Conservation (phyloP, 2,797 vertebrate species). For the Fringilla coelebs region DNA sequence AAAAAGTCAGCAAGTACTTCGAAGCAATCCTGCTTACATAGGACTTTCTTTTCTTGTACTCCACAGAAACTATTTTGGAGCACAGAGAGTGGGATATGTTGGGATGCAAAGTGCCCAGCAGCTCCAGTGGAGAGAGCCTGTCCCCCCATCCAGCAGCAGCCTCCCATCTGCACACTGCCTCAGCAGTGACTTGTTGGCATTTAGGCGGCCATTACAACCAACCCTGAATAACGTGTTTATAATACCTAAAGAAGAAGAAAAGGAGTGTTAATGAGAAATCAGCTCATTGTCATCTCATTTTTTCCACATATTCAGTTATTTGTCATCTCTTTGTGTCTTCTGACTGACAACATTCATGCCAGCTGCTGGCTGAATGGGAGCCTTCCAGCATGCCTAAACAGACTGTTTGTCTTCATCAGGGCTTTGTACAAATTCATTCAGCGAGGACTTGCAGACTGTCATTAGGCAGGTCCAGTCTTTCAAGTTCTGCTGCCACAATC, state of each 20-base stretch:
- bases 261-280: constrained; percentile 64
- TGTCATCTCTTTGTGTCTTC: constrained; percentile 56
- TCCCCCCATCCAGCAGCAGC: background rate
- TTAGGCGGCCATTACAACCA: background rate
- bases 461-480: constrained; percentile 16
- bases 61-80: background rate
- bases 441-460: background rate
- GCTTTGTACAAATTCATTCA: constrained; percentile 59
- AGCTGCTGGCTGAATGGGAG: constrained; percentile 68
- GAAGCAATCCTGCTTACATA: accelerated
- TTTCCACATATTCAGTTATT: constrained; percentile 60
- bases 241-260: constrained; percentile 54
- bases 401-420: constrained; percentile 66
- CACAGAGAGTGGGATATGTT: background rate
- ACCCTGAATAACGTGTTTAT: constrained; percentile 38
- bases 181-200: constrained; percentile 18
- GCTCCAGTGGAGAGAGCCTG: background rate
- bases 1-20: background rate
- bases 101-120: background rate
- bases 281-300: constrained; percentile 64
- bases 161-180: background rate
- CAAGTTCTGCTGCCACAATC: background rate
- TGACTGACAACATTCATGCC: constrained; percentile 51
- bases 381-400: constrained; percentile 57
- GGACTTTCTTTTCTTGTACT: background rate